Conservation (phyloP, 2,888 invertebrate genomes). For the Apomyelois bistriatella region DNA sequence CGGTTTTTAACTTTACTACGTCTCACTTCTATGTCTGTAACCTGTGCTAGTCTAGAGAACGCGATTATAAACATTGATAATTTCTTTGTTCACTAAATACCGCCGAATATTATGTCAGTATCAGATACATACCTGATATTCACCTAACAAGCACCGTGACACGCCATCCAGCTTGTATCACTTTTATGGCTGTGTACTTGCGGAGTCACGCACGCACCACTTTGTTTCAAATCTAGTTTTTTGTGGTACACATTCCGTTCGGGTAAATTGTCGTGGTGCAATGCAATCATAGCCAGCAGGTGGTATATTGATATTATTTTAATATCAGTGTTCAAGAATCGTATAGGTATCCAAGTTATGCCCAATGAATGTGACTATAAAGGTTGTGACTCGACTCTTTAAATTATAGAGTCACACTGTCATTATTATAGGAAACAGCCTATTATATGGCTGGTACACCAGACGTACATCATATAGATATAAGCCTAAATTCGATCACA, state of each 20-base stretch:
- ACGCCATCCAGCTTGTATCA: background rate
- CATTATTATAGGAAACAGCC: too few relatives aligned
- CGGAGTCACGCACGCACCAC: background rate
- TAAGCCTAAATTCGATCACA: too few relatives aligned
- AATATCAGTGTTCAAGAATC: too few relatives aligned
- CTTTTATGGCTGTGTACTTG: background rate
- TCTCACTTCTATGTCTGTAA: background rate
- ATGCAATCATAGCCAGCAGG: too few relatives aligned
- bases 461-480: too few relatives aligned
- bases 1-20: too few relatives aligned
- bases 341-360: too few relatives aligned
- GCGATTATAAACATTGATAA: background rate
- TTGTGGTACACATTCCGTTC: slow-evolving; percentile 1
- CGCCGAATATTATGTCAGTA: background rate
- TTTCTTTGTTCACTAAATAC: background rate
- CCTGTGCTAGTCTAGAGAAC: background rate
- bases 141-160: background rate
- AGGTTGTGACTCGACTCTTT: too few relatives aligned
- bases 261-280: background rate
- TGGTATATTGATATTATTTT: background rate
- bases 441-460: too few relatives aligned
- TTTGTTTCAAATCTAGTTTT: slow-evolving; percentile 6
- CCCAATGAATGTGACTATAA: too few relatives aligned
- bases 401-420: too few relatives aligned
- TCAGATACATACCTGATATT: background rate